Conservation (phyloP, 2,797 vertebrate species). For the Bufotes viridis region DNA sequence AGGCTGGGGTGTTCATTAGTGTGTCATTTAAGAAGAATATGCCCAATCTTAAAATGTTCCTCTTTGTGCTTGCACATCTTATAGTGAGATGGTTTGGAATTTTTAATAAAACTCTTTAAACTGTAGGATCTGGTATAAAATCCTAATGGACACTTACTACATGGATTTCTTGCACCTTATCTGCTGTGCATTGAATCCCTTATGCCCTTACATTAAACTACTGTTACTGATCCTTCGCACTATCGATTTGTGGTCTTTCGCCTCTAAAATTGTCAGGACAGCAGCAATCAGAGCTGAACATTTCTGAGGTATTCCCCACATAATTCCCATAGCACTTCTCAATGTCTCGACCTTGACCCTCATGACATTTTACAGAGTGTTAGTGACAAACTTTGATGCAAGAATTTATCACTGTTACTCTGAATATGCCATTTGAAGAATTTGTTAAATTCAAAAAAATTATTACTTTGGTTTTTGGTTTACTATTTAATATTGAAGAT, state of each 20-base stretch:
- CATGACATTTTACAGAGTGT: constrained; percentile 59
- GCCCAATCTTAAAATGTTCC: not conserved
- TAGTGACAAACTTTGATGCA: not conserved
- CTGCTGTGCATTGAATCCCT: constrained; percentile 76
- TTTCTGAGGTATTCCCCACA: constrained; percentile 76
- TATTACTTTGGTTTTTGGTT: not conserved
- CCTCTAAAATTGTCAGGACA: constrained; percentile 73
- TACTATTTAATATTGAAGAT: not conserved
- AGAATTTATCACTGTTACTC: not conserved
- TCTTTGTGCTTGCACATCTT: not conserved
- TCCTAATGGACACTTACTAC: constrained; percentile 81
- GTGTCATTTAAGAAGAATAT: not conserved
- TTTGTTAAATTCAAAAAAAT: not conserved
- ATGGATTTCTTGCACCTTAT: constrained; percentile 79
- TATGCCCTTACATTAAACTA: constrained; percentile 64
- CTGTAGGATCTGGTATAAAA: constrained; percentile 51
- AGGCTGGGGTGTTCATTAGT: too few species aligned
- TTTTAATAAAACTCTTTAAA: constrained; percentile 62
- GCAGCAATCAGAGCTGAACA: constrained; percentile 78
- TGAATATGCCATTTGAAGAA: not conserved
- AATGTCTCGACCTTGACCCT: constrained; percentile 77
- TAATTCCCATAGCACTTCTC: constrained; percentile 66
- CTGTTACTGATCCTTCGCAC: constrained; percentile 64
- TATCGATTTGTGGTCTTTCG: constrained; percentile 83
- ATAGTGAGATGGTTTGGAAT: constrained; percentile 27